A percentile compares a stretch with the other conserved stretches of the same genome.
phyloP scores from a whole-genome alignment of 2,113 vertebrate genomes.

The Cebus imitator region DNA sequence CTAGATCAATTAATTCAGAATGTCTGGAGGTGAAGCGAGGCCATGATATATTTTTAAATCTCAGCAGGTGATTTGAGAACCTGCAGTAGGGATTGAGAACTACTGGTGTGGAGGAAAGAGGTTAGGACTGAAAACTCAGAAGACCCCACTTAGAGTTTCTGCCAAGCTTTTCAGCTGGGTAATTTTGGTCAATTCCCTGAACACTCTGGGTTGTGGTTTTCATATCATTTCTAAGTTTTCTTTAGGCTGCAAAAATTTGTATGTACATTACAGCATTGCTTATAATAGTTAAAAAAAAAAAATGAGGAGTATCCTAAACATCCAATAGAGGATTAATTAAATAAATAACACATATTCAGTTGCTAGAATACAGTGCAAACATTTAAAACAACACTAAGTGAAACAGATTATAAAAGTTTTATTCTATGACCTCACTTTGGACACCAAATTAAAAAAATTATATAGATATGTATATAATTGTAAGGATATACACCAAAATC shows the following conservation, averaged over 20 bases:
- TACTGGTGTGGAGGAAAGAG: background rate
- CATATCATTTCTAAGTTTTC: background rate
- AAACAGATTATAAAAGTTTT: conserved; percentile 33
- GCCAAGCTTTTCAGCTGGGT: background rate
- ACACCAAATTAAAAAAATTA: conserved; percentile 14
- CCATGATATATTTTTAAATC: background rate
- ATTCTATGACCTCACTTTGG: conserved; percentile 18
- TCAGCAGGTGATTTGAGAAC: background rate
- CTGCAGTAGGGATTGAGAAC: background rate
- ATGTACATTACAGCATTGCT: background rate
- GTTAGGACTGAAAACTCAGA: background rate
- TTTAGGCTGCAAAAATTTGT: background rate
- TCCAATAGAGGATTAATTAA: conserved; percentile 1
- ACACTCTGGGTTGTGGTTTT: background rate
- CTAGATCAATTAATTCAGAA: background rate
- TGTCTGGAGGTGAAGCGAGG: background rate
- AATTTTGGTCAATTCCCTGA: background rate
- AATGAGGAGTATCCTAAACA: background rate
- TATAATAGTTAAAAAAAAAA: background rate
- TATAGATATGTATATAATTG: background rate
- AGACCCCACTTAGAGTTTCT: background rate
- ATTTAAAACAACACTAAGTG: conserved; percentile 8
- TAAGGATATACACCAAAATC: background rate
- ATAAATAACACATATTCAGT: background rate
- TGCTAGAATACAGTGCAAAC: background rate